phyloP scores from a whole-genome alignment of 1,140 invertebrate genomes.

The Frieseomelitta varia region DNA sequence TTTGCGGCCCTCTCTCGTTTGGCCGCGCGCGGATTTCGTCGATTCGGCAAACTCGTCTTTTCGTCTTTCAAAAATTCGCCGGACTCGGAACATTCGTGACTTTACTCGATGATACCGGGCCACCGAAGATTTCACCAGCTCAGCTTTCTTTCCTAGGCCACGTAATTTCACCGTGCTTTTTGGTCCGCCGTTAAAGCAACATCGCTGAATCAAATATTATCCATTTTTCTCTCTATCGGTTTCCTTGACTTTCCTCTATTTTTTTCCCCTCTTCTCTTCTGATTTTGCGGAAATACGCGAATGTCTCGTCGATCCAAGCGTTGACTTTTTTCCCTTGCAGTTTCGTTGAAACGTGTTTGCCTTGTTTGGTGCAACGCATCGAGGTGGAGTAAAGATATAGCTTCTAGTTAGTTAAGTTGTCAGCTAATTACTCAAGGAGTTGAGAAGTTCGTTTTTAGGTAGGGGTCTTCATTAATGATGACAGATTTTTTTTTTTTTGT shows the following conservation, averaged over 20 bases:
- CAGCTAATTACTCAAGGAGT: slow-evolving; percentile 20
- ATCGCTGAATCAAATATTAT: slow-evolving; percentile 34
- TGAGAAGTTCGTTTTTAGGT: not conserved
- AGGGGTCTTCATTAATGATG: not conserved
- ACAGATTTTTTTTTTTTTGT: not conserved
- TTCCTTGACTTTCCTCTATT: no score
- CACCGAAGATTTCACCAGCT: slow-evolving; percentile 54
- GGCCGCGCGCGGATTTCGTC: slow-evolving; percentile 49
- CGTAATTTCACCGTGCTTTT: slow-evolving; percentile 50
- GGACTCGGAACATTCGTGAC: slow-evolving; percentile 63
- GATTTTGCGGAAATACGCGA: not conserved
- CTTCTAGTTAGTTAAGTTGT: slow-evolving; percentile 13
- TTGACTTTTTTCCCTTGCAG: no score
- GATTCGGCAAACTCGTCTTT: slow-evolving; percentile 65
- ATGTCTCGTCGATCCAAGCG: not conserved
- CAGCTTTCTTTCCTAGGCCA: slow-evolving; percentile 59
- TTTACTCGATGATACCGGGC: slow-evolving; percentile 65
- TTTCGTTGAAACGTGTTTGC: not conserved
- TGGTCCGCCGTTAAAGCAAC: not conserved
- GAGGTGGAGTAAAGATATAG: not conserved
- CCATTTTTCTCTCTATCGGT: not conserved
- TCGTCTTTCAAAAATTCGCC: slow-evolving; percentile 66
- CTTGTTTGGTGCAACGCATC: not conserved
- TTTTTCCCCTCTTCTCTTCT: no score
- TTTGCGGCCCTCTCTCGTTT: slow-evolving; percentile 23